These are phyloP conservation scores for Coleophora flavipennella DNA, from an alignment of 2,888 invertebrate genomes.

Conservation along the genomic window DNA sequence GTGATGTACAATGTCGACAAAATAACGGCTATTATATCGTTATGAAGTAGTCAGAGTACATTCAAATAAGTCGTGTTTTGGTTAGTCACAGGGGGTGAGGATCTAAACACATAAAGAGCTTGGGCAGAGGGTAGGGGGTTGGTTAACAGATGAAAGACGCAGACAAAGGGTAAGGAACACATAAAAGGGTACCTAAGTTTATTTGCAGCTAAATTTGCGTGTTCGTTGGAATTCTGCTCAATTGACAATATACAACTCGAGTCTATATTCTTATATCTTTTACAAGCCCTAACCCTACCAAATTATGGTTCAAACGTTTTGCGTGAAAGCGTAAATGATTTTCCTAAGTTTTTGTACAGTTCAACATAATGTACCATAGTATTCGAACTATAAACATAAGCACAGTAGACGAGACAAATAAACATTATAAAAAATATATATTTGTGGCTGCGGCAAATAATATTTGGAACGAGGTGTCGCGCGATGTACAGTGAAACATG, in stretches of 20 bases:
- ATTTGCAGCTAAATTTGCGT: conserved; percentile 72
- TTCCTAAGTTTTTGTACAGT: conserved; percentile 65
- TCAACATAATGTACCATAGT: conserved; percentile 61
- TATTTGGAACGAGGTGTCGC: conserved; percentile 29
- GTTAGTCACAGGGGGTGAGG: conserved; percentile 67
- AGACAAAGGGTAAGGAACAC: conserved; percentile 82
- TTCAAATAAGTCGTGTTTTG: conserved; percentile 64
- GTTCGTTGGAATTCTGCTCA: conserved; percentile 68
- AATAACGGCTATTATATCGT: conserved; percentile 39
- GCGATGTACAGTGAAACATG: conserved; percentile 29
- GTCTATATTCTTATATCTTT: conserved; percentile 59
- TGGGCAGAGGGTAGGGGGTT: conserved; percentile 68
- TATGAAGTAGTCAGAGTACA: conserved; percentile 60
- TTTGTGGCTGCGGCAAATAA: conserved; percentile 62
- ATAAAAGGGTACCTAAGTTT: conserved; percentile 74
- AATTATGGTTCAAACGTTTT: conserved; percentile 65
- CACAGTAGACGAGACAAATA: conserved; percentile 72
- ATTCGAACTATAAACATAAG: conserved; percentile 66
- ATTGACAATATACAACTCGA: conserved; percentile 61
- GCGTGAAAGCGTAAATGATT: conserved; percentile 74
- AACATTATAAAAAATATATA: conserved; percentile 60
- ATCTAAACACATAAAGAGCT: conserved; percentile 72
- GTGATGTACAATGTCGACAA: conserved; percentile 66
- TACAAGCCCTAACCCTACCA: conserved; percentile 58
- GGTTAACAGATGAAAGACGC: conserved; percentile 85